Evolutionary conservation across 2,113 vertebrate species (phyloP), one percentile per base, ranked within the genome.

Genomic region (Megaceryle torquata): DNA sequence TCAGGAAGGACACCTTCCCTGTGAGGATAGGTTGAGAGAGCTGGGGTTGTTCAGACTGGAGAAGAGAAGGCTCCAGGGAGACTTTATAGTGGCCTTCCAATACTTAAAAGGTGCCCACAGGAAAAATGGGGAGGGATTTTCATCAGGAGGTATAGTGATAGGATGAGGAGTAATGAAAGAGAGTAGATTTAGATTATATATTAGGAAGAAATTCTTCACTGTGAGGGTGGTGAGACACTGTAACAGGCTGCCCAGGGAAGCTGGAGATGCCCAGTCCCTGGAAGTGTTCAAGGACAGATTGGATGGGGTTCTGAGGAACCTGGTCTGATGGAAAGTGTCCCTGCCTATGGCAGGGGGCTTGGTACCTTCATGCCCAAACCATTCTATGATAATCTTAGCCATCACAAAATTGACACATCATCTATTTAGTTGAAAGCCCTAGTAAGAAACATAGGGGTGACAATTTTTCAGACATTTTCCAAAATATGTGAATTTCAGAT

Each of bases 91-190:
- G 9, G 31, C 48, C 21, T 80, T 80, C 29, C 61, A 67, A 16
- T 43, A 50, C 15, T 5, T 44, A 4, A 39, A 67, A 3, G 2
- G 35, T 6, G 10, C 3, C 2, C 2, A 18, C 19, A 76, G 12
- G 51, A 81, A 41, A 56, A 19, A 2, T 56, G 50, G 11, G 16
- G 60, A 61, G 21, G 24, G 43, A 35, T 54, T 15, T 18, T 18
- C 20, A 11, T 1, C 11, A 54, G 5, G 10, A 1, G 6, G 2
- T 33, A 10, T 2, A 33, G 28, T 18, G 13, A 22, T 1, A 22
- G n/a, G 50, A 56, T 0, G 6, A 64, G 20, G 4, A 4, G 5
- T 2, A 69, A 28, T 13, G 7, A 15, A 29, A 80, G 43, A 50
- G 4, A 7, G 3, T 10, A 63, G 10, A 15, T 70, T 83, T 44